phyloP scores from a whole-genome alignment of 2,888 invertebrate species.

The Leuctra nigra region DNA sequence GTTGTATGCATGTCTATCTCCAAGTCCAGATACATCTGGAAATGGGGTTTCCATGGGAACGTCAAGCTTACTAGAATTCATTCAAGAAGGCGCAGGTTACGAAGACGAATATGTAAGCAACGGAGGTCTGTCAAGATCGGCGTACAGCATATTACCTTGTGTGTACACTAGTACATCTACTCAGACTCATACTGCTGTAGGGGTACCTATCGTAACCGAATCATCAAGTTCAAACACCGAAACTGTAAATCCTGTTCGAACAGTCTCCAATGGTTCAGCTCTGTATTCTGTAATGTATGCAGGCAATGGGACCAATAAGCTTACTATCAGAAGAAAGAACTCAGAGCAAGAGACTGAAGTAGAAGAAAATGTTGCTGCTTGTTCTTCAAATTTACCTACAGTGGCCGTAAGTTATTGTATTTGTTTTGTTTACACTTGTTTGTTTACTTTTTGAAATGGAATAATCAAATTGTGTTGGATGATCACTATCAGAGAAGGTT shows the following conservation, averaged over 20 bases:
- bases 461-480: too few relatives aligned
- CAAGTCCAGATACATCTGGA: conserved; percentile 42
- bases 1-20: conserved; percentile 53
- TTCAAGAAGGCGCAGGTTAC: conserved; percentile 73
- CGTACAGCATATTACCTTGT: conserved; percentile 66
- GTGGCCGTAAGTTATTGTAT: too few relatives aligned
- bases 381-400: too few relatives aligned
- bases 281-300: conserved; percentile 75
- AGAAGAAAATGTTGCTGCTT: too few relatives aligned
- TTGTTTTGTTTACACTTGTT: too few relatives aligned
- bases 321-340: conserved; percentile 73
- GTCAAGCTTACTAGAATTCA: conserved; percentile 61
- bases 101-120: conserved; percentile 67
- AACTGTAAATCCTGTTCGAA: conserved; percentile 37
- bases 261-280: conserved; percentile 51
- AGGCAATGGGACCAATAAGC: conserved; percentile 67
- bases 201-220: conserved; percentile 36
- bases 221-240: conserved; percentile 37
- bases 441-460: too few relatives aligned
- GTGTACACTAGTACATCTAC: conserved; percentile 58
- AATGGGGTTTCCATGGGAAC: conserved; percentile 41
- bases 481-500: too few relatives aligned
- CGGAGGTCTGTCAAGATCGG: conserved; percentile 64
- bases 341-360: conserved; percentile 36
- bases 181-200: conserved; percentile 39